Evolutionary conservation across 2,888 invertebrate species (phyloP).

Genomic region (Cephus sareptanus): DNA sequence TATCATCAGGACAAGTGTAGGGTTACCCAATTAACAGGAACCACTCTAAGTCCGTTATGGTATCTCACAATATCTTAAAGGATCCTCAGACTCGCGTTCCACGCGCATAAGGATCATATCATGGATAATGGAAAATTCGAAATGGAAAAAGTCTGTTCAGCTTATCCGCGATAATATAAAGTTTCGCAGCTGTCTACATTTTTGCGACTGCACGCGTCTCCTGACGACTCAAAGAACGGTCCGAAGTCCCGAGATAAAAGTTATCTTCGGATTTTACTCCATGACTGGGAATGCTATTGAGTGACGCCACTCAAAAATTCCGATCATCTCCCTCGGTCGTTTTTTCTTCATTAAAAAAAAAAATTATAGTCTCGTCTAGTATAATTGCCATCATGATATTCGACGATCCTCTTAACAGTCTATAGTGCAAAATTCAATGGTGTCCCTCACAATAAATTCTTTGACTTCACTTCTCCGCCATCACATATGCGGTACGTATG

Average conservation of each 20-base stretch:
- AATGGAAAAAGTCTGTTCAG: slow-evolving; percentile 33
- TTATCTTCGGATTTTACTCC: slow-evolving; percentile 13
- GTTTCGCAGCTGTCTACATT: slow-evolving; percentile 36
- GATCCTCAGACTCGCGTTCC: neutral
- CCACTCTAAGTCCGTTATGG: neutral
- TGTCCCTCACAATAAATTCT: slow-evolving; percentile 38
- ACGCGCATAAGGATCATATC: neutral
- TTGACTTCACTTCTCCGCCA: slow-evolving; percentile 49
- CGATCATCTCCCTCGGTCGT: neutral
- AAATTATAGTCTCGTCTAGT: neutral
- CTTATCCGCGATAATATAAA: slow-evolving; percentile 32
- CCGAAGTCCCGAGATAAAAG: slow-evolving; percentile 13
- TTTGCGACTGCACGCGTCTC: neutral
- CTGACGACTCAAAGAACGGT: neutral
- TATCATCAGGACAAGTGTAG: slow-evolving; percentile 7
- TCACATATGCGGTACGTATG: slow-evolving; percentile 35
- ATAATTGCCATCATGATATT: neutral
- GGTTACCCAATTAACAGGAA: slow-evolving; percentile 12
- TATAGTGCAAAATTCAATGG: neutral
- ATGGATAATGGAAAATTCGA: slow-evolving; percentile 4
- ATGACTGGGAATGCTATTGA: slow-evolving; percentile 1
- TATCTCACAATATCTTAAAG: slow-evolving; percentile 2
- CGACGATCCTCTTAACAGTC: neutral
- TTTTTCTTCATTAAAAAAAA: neutral
- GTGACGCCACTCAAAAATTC: slow-evolving; percentile 20